A percentile compares a stretch with the other conserved stretches of the same genome.
These are phyloP conservation scores for Bombyx huttoni DNA, from an alignment of 2,888 invertebrate genomes.

Conservation along the genomic window DNA sequence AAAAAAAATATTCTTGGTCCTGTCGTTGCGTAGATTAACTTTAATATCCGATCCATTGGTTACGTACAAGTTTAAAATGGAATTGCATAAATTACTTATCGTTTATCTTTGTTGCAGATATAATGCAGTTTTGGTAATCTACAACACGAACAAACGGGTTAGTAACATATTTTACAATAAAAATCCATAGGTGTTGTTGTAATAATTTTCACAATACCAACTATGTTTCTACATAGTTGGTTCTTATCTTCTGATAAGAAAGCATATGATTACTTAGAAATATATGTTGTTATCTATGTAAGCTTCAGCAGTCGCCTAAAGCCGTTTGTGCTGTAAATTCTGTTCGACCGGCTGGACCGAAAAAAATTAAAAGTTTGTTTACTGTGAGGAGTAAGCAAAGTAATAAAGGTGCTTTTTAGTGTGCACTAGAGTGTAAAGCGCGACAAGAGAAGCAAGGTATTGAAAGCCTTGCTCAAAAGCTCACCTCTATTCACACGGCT, in stretches of 20 bases:
- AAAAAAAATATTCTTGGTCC: background rate
- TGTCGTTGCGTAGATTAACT: background rate
- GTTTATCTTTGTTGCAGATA: slow-evolving; percentile 2
- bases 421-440: slow-evolving; percentile 6
- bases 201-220: no score
- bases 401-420: slow-evolving; percentile 5
- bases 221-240: no score
- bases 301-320: no score
- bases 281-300: no score
- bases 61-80: background rate
- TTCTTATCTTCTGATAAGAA: no score
- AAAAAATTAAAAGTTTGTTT: background rate
- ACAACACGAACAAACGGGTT: slow-evolving; percentile 22
- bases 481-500: slow-evolving; percentile 12
- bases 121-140: slow-evolving; percentile 25
- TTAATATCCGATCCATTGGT: background rate
- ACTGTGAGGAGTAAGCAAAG: background rate
- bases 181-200: background rate
- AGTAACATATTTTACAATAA: slow-evolving; percentile 10
- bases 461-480: slow-evolving; percentile 13
- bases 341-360: no score
- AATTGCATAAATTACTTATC: background rate
- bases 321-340: no score
- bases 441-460: slow-evolving; percentile 2
- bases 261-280: no score